phyloP scores from a whole-genome alignment of 2,113 vertebrate species.

The Mola mola region DNA sequence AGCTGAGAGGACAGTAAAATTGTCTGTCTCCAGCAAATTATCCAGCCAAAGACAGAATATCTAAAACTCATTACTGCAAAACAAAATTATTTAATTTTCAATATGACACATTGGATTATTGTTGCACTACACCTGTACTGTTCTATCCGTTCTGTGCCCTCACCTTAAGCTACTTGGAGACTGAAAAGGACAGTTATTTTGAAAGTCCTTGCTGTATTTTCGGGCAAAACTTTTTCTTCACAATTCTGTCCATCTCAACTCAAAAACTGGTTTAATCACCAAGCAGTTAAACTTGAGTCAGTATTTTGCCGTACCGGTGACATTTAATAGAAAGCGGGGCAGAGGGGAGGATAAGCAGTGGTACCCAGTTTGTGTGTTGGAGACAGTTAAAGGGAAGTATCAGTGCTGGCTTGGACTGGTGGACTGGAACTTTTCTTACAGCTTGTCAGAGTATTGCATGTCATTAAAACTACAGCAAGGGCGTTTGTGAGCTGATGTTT shows the following conservation, averaged over 20 bases:
- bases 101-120: constrained; percentile 1
- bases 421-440: constrained; percentile 12
- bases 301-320: constrained; percentile 26
- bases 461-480: constrained; percentile 10
- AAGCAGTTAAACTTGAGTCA: constrained; percentile 16
- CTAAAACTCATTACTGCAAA: not conserved
- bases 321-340: constrained; percentile 20
- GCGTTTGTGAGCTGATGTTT: too few relatives aligned
- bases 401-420: constrained; percentile 24
- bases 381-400: constrained; percentile 6
- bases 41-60: constrained; percentile 5
- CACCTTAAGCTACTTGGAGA: constrained; percentile 21
- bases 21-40: constrained; percentile 7
- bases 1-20: constrained; percentile 13
- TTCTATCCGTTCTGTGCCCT: constrained; percentile 1
- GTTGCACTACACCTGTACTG: constrained; percentile 21
- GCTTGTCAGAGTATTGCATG: not conserved
- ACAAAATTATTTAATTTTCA: constrained; percentile 1
- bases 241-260: constrained; percentile 33
- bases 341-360: not conserved
- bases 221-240: constrained; percentile 45
- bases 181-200: constrained; percentile 56
- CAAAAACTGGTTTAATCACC: constrained; percentile 34
- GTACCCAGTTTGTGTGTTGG: not conserved
- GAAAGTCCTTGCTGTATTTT: constrained; percentile 44